Percentiles rank a stretch among this genome's conserved stretches.
These are phyloP conservation scores for Lepidurus arcticus DNA, from an alignment of 1,140 invertebrate genomes.

Conservation along the genomic window DNA sequence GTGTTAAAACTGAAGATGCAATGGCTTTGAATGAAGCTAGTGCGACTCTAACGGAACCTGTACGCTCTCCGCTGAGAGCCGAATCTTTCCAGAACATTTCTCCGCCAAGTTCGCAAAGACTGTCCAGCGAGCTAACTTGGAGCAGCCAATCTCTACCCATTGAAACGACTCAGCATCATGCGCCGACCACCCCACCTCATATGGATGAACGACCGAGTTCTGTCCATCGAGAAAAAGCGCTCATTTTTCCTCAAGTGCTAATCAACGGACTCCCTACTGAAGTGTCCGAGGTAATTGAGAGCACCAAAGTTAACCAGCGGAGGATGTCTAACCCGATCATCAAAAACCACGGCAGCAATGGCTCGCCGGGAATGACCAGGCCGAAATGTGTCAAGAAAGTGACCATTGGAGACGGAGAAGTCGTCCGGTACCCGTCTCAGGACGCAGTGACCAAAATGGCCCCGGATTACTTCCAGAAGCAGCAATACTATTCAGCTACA, in stretches of 20 bases:
- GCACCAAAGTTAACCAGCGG: not conserved
- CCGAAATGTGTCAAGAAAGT: constrained; percentile 10
- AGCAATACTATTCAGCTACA: constrained; percentile 6
- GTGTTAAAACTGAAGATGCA: not conserved
- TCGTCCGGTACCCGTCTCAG: constrained; percentile 1
- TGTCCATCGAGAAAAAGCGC: not conserved
- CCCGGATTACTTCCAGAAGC: constrained; percentile 9
- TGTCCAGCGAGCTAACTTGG: not conserved
- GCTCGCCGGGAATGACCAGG: not conserved
- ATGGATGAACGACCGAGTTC: not conserved
- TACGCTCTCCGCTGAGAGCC: not conserved
- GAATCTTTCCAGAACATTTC: not conserved
- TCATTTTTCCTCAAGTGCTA: not conserved
- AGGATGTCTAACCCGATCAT: not conserved
- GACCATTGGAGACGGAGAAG: constrained; percentile 3
- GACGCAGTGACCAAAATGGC: constrained; percentile 7
- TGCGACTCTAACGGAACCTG: not conserved
- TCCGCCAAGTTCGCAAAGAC: not conserved
- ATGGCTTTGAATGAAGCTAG: not conserved
- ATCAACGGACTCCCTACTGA: not conserved
- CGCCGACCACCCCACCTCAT: not conserved
- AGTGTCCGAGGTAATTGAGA: not conserved
- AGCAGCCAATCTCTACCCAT: not conserved
- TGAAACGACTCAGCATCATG: constrained; percentile 1
- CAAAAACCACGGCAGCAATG: not conserved